phyloP scores from a whole-genome alignment of 2,888 invertebrate species.

The Tetrapedia diversipes region DNA sequence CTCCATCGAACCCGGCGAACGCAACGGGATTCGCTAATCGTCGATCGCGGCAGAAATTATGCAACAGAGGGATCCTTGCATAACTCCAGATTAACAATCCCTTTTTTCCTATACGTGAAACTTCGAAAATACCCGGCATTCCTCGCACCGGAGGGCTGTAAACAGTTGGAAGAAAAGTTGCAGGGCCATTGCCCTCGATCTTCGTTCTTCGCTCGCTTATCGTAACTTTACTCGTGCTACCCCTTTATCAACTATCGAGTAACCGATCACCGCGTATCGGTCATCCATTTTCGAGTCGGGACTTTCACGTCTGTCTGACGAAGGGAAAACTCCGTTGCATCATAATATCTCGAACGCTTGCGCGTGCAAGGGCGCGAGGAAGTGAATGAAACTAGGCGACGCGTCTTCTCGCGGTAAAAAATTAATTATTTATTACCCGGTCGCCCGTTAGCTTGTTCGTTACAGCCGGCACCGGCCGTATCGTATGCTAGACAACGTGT shows the following conservation, averaged over 20 bases:
- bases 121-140: neutral
- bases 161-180: neutral
- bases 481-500: neutral
- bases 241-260: slow-evolving; percentile 2
- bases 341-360: neutral
- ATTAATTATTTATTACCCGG: slow-evolving; percentile 33
- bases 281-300: slow-evolving; percentile 20
- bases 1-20: slow-evolving; percentile 36
- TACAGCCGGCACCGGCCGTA: neutral
- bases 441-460: neutral
- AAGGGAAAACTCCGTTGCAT: slow-evolving; percentile 27
- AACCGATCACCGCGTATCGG: slow-evolving; percentile 14
- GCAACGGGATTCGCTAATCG: slow-evolving; percentile 19
- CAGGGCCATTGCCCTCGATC: neutral
- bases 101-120: neutral
- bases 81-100: neutral
- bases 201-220: neutral
- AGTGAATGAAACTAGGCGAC: slow-evolving; percentile 13
- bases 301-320: slow-evolving; percentile 28
- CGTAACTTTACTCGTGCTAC: neutral
- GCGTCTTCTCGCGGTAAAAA: slow-evolving; percentile 2
- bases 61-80: slow-evolving; percentile 7
- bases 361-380: slow-evolving; percentile 26
- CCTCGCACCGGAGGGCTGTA: neutral
- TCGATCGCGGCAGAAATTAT: neutral